A percentile compares a stretch with the other conserved stretches of the same genome.
phyloP scores from a whole-genome alignment of 1,140 invertebrate species.

The Eumaeus atala region DNA sequence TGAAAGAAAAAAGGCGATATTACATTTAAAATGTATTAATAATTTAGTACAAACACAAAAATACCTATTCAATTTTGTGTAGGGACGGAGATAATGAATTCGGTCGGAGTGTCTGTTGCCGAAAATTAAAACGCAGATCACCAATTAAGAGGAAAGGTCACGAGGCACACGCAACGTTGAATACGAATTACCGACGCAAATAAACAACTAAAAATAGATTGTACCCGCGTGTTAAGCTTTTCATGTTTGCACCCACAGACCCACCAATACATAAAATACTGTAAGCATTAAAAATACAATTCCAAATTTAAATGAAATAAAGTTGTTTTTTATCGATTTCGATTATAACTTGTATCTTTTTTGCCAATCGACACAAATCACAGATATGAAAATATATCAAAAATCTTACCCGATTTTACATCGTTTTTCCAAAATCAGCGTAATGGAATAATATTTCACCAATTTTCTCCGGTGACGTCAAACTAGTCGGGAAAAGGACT shows the following conservation, averaged over 20 bases:
- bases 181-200: slow-evolving; percentile 30
- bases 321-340: too few species aligned
- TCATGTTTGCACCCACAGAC: too few species aligned
- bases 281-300: neutral
- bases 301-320: too few species aligned
- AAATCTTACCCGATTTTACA: slow-evolving; percentile 39
- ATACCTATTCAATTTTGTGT: too few species aligned
- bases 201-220: slow-evolving; percentile 39
- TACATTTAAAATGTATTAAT: too few species aligned
- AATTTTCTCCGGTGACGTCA: slow-evolving; percentile 41
- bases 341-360: too few species aligned
- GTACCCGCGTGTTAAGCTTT: neutral
- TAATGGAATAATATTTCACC: slow-evolving; percentile 22
- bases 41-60: too few species aligned
- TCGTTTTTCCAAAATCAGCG: slow-evolving; percentile 28
- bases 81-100: neutral
- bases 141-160: slow-evolving; percentile 44
- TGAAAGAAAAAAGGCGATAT: too few species aligned
- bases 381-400: neutral
- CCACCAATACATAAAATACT: neutral
- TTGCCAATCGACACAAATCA: too few species aligned
- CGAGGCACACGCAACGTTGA: slow-evolving; percentile 40
- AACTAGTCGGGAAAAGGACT: slow-evolving; percentile 27
- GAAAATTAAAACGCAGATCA: slow-evolving; percentile 28
- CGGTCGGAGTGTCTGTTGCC: slow-evolving; percentile 8